Evolutionary conservation across 1,140 invertebrate species (phyloP).

Genomic region (Heliconius congener): DNA sequence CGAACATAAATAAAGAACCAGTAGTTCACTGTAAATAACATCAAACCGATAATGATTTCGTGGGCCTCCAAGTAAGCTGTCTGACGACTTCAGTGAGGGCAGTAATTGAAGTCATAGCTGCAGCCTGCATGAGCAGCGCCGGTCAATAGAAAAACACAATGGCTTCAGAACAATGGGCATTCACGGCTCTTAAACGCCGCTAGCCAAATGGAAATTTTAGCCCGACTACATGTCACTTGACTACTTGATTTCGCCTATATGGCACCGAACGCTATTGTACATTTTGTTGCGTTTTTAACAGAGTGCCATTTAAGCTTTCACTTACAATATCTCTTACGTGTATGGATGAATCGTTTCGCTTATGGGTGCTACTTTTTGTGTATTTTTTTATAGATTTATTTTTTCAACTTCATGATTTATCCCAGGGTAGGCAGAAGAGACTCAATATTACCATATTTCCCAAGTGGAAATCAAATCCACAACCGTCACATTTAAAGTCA

Average conservation of each 20-base stretch:
- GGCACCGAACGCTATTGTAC: constrained; percentile 36
- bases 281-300: constrained; percentile 19
- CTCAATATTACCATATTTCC: too few relatives aligned
- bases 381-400: neutral
- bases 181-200: constrained; percentile 46
- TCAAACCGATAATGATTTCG: neutral
- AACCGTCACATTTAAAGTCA: too few relatives aligned
- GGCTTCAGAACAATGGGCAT: constrained; percentile 43
- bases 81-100: constrained; percentile 27
- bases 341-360: neutral
- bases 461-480: too few relatives aligned
- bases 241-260: constrained; percentile 41
- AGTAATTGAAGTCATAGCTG: constrained; percentile 39
- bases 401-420: neutral
- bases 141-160: constrained; percentile 49
- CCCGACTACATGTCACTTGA: constrained; percentile 45
- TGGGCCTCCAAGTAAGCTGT: constrained; percentile 18
- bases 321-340: constrained; percentile 9
- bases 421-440: too few relatives aligned
- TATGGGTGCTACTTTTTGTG: neutral
- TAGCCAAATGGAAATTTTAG: constrained; percentile 52
- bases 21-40: neutral
- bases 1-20: neutral
- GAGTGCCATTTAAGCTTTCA: constrained; percentile 9
- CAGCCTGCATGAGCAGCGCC: constrained; percentile 34